phyloP scores from a whole-genome alignment of 2,888 invertebrate genomes.

The Phyto melanocephala region DNA sequence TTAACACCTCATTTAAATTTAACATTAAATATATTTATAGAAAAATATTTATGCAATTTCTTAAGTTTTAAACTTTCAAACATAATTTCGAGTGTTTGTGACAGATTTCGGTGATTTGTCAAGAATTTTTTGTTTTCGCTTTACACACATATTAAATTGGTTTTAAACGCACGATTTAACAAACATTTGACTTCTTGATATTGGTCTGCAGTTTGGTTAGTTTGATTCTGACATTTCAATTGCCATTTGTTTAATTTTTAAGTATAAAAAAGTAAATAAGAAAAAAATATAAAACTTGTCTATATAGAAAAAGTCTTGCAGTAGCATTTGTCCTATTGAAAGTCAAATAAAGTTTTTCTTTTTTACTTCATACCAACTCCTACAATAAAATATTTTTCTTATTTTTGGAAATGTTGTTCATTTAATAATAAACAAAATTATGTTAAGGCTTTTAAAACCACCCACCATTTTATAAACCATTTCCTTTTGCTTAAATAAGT shows the following conservation, averaged over 20 bases:
- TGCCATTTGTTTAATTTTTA: slow-evolving; percentile 13
- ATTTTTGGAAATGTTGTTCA: background rate
- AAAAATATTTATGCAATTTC: background rate
- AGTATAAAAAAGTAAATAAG: background rate
- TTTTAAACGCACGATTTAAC: slow-evolving; percentile 57
- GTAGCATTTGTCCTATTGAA: background rate
- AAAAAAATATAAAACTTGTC: background rate
- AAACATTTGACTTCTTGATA: slow-evolving; percentile 23
- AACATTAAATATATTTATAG: background rate
- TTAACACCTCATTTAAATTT: slow-evolving; percentile 15
- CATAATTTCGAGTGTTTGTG: slow-evolving; percentile 33
- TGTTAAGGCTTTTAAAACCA: background rate
- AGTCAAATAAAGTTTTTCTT: background rate
- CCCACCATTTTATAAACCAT: background rate
- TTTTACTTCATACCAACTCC: background rate
- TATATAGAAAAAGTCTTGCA: background rate
- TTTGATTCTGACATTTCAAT: slow-evolving; percentile 5
- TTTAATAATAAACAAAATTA: background rate
- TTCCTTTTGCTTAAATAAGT: background rate
- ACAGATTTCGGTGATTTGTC: slow-evolving; percentile 58
- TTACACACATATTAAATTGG: slow-evolving; percentile 38
- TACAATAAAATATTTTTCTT: background rate
- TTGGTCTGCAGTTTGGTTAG: background rate
- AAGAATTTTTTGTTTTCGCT: slow-evolving; percentile 18
- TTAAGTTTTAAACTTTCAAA: background rate